Evolutionary conservation across 1,140 invertebrate genomes (phyloP).

Genomic region (Cherax destructor): DNA sequence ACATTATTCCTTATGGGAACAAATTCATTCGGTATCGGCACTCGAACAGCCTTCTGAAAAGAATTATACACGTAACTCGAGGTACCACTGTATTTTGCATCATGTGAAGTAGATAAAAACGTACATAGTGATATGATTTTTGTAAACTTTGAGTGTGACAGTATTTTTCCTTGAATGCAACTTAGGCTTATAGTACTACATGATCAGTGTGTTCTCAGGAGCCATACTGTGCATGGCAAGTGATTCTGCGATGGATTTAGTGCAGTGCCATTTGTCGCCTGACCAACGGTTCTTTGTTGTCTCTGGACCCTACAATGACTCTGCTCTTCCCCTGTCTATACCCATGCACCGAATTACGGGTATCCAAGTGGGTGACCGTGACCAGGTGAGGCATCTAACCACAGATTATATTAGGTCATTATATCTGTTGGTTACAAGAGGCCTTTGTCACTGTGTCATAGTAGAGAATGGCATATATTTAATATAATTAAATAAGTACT

Average conservation of each 20-base stretch:
- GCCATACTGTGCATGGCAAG: conserved; percentile 57
- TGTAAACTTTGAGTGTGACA: too few species aligned
- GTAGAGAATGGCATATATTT: neutral
- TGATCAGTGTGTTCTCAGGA: conserved; percentile 5
- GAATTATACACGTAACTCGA: too few species aligned
- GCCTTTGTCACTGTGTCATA: neutral
- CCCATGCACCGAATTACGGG: conserved; percentile 58
- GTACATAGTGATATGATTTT: too few species aligned
- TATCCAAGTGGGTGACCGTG: conserved; percentile 39
- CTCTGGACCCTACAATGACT: conserved; percentile 4
- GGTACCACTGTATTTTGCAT: too few species aligned
- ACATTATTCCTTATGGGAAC: too few species aligned
- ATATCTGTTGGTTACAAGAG: neutral
- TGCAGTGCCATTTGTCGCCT: conserved; percentile 52
- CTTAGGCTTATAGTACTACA: too few species aligned
- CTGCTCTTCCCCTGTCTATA: conserved; percentile 33
- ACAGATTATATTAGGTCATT: neutral
- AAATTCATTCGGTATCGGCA: too few species aligned
- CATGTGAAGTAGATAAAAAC: too few species aligned
- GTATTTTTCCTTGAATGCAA: too few species aligned
- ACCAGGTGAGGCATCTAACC: conserved; percentile 13
- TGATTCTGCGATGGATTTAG: conserved; percentile 12
- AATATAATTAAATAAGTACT: neutral
- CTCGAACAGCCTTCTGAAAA: too few species aligned
- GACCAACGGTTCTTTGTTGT: conserved; percentile 61